Evolutionary conservation across 2,888 invertebrate species (phyloP).

Genomic region (Apeira syringaria): DNA sequence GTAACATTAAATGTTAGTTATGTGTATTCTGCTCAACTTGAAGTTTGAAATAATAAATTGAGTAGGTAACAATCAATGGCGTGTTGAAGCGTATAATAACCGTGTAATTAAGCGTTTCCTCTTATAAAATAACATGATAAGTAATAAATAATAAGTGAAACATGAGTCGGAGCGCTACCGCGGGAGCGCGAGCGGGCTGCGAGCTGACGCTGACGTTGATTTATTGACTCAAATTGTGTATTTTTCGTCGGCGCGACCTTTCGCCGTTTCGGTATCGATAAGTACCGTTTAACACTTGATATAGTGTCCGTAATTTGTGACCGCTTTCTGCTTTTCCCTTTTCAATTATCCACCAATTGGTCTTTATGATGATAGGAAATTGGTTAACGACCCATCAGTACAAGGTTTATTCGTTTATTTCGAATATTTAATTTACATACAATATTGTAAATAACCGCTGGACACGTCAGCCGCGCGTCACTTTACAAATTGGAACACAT

Average conservation of each 20-base stretch:
- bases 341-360: constrained; percentile 79
- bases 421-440: constrained; percentile 46
- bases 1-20: too few species aligned
- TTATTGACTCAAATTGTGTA: constrained; percentile 81
- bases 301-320: constrained; percentile 81
- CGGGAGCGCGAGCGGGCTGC: constrained; percentile 41
- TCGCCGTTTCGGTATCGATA: constrained; percentile 76
- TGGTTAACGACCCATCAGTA: constrained; percentile 50
- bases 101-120: constrained; percentile 59
- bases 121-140: constrained; percentile 58
- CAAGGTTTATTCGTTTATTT: constrained; percentile 44
- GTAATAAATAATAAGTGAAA: constrained; percentile 74
- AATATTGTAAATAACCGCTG: constrained; percentile 38
- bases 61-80: constrained; percentile 29
- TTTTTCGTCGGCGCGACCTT: constrained; percentile 75
- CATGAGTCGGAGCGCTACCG: constrained; percentile 61
- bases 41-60: constrained; percentile 24
- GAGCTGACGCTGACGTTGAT: constrained; percentile 61
- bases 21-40: constrained; percentile 1
- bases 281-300: constrained; percentile 83
- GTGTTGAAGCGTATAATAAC: constrained; percentile 40
- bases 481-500: too few species aligned
- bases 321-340: constrained; percentile 70
- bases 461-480: constrained; percentile 27
- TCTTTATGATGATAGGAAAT: constrained; percentile 60